Evolutionary conservation across 2,797 vertebrate species (phyloP), one percentile per base, ranked within the genome.

Genomic region (Characodon lateralis): DNA sequence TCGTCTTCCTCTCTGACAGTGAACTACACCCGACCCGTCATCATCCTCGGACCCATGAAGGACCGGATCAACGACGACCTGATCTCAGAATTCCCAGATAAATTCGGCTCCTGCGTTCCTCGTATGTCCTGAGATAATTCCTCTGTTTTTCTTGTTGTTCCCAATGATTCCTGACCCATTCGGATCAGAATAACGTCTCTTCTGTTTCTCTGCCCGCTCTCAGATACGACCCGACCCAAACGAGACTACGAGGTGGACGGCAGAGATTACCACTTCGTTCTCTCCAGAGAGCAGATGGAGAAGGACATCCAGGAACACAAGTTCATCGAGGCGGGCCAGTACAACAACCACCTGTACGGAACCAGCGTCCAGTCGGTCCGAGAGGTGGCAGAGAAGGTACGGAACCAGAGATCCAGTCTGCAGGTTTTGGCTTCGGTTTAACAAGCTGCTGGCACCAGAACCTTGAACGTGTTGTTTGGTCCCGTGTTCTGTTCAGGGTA

Each of bases 291-390:
- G 80, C 98, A 99, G 91, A 99, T 99, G 98, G 98, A 99, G 91
- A 97, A 96, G 84, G 98, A 99, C 92, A 99, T 99, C 90, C 98
- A 99, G 93, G 98, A 99, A 88, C 98, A 99, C 92, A 95, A 95
- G 88, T 99, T 99, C 93, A 99, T 99, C 84, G 98, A 99, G 94
- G 98, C 98, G 58, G 98, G 98, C 24, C 98, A 99, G 89, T 99
- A 99, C 95, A 99, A 99, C 94, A 97, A 96, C 90, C 98, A 99
- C 89, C 96, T 99, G 51, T 99, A 99, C 78, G 98, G 98, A 65
- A 99, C 98, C 86, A 99, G 98, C 58, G 98, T 99, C n/a, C 97
- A 98, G 68, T 99, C 98, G 24, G 98, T 99, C 77, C 94, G 96
- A 46, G 96, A 98, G 94, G 98, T 99, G 78, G 97, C 98, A 0